These are phyloP conservation scores for Sturnus vulgaris DNA, from an alignment of 2,113 vertebrate genomes.

Conservation along the genomic window DNA sequence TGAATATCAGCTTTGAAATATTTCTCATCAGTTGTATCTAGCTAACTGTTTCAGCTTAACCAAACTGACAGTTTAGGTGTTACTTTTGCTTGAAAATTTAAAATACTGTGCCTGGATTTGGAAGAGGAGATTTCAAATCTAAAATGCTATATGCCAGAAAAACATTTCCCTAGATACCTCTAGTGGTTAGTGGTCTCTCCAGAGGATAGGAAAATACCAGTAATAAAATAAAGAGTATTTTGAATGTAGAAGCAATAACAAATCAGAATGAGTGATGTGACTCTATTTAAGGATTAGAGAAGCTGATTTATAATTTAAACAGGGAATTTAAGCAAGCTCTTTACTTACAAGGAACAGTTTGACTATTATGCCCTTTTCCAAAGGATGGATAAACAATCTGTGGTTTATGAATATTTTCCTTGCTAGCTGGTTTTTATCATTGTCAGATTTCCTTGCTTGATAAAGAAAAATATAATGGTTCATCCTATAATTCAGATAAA, in stretches of 20 bases:
- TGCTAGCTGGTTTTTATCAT: background rate
- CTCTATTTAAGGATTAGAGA: background rate
- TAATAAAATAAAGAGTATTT: background rate
- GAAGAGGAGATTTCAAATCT: background rate
- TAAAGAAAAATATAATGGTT: background rate
- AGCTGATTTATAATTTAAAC: background rate
- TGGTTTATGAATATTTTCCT: background rate
- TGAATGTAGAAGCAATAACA: background rate
- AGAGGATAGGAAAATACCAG: background rate
- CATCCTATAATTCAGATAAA: background rate
- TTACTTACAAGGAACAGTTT: background rate
- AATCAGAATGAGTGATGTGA: background rate
- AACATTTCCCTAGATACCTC: background rate
- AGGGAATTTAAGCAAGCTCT: background rate
- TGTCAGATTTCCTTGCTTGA: background rate
- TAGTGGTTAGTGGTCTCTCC: background rate
- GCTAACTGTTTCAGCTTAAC: background rate
- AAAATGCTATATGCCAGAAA: background rate
- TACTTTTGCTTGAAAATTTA: background rate
- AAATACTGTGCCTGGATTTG: background rate
- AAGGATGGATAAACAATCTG: background rate
- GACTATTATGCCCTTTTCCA: background rate
- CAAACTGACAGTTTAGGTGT: background rate
- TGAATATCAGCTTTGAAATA: background rate
- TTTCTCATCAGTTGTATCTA: background rate